phyloP scores from a whole-genome alignment of 2,797 vertebrate species.

The Stomatorhinus walkeri region DNA sequence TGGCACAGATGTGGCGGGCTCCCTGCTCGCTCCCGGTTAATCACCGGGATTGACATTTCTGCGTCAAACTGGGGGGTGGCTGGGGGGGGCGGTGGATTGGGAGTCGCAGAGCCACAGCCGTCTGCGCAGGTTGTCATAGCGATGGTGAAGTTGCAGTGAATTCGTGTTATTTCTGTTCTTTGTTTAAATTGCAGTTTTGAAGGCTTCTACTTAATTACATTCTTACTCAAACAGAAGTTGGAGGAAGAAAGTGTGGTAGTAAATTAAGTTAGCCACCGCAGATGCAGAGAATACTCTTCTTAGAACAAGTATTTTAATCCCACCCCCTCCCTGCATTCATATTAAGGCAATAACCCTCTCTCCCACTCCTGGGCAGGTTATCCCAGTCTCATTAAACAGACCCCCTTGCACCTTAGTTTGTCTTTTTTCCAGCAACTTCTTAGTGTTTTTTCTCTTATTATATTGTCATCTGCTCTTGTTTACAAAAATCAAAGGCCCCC shows the following conservation, averaged over 20 bases:
- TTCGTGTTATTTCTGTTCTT: constrained; percentile 26
- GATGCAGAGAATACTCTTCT: constrained; percentile 18
- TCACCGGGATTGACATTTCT: constrained; percentile 17
- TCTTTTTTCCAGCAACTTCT: background rate
- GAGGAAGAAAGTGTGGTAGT: constrained; percentile 19
- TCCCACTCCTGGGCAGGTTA: background rate
- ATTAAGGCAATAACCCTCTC: constrained; percentile 17
- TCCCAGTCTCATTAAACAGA: background rate
- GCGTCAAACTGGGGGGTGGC: constrained; percentile 9
- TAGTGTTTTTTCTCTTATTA: background rate
- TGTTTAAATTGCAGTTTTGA: constrained; percentile 34
- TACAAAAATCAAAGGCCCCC: background rate
- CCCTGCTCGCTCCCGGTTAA: background rate
- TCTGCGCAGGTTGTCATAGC: constrained; percentile 38
- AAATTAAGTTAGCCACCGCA: constrained; percentile 30
- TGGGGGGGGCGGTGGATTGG: background rate
- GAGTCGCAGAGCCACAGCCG: constrained; percentile 12
- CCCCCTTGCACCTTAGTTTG: background rate
- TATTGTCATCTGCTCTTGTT: background rate
- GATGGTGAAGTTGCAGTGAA: constrained; percentile 28
- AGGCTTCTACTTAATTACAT: constrained; percentile 32
- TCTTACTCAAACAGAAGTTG: constrained; percentile 29
- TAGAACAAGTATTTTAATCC: constrained; percentile 25
- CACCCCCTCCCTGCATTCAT: background rate
- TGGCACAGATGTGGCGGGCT: background rate